Percentiles rank a stretch among this genome's conserved stretches.
Evolutionary conservation across 2,797 vertebrate genomes (phyloP).

Genomic region (Heliangelus exortis): DNA sequence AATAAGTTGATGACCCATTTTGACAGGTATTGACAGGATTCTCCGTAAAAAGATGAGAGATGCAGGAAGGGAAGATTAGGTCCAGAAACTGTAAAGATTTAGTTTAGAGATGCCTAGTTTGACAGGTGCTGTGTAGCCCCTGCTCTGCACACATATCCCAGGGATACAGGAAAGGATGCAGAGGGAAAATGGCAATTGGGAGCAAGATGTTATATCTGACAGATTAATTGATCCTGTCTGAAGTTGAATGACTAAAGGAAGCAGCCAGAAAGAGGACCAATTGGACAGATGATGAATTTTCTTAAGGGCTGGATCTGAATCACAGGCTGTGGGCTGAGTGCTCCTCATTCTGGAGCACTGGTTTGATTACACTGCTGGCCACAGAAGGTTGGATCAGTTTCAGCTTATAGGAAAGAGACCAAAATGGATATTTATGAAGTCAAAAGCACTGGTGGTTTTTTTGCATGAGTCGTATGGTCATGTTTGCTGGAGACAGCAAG

Average conservation of each 20-base stretch:
- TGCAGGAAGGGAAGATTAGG: neutral
- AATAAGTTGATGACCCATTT: neutral
- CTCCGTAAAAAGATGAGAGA: neutral
- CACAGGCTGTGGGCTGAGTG: neutral
- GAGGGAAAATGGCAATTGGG: neutral
- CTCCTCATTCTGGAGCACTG: neutral
- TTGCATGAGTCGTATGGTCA: neutral
- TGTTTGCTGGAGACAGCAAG: neutral
- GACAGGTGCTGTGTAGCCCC: neutral
- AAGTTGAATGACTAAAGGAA: neutral
- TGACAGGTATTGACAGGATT: neutral
- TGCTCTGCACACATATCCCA: neutral
- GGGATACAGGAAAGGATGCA: neutral
- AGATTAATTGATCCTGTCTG: neutral
- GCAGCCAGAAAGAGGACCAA: neutral
- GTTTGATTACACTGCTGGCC: neutral
- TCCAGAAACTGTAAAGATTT: neutral
- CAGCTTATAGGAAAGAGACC: neutral
- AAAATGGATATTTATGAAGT: neutral
- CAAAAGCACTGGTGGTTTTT: neutral
- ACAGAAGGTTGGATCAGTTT: neutral
- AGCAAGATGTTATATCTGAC: neutral
- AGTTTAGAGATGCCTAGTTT: rapidly evolving
- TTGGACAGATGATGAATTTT: neutral
- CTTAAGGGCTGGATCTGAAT: neutral